Percentiles rank a stretch among this genome's conserved stretches.
Evolutionary conservation across 2,797 vertebrate genomes (phyloP).

Genomic region (Microchirus variegatus): DNA sequence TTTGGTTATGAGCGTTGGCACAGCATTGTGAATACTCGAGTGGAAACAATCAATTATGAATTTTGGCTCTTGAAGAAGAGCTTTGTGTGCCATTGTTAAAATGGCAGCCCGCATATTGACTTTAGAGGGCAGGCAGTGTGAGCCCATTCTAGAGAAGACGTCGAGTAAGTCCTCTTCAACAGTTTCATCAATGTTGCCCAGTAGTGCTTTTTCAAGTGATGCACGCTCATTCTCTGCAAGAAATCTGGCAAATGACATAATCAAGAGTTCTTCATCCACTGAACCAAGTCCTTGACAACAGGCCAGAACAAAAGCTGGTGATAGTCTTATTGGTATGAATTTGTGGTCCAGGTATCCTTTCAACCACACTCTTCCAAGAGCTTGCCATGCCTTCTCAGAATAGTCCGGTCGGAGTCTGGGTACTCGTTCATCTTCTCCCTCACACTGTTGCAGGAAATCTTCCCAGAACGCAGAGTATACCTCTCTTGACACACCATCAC

Average conservation of each 20-base stretch:
- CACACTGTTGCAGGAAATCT: constrained; percentile 32
- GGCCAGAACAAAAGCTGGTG: not conserved
- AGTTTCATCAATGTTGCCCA: constrained; percentile 26
- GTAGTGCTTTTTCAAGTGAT: constrained; percentile 9
- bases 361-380: constrained; percentile 1
- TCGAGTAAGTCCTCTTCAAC: not conserved
- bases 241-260: constrained; percentile 22
- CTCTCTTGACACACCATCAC: not conserved
- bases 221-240: constrained; percentile 1
- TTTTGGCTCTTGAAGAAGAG: constrained; percentile 50
- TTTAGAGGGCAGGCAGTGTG: not conserved
- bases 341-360: no score
- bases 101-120: constrained; percentile 10
- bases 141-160: not conserved
- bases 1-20: not conserved
- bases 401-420: constrained; percentile 6
- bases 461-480: not conserved
- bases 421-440: constrained; percentile 25
- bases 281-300: constrained; percentile 19
- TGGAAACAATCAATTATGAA: constrained; percentile 36
- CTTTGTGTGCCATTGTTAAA: constrained; percentile 44
- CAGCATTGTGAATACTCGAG: not conserved
- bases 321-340: no score
- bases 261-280: constrained; percentile 21
- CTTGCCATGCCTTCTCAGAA: not conserved